Evolutionary conservation across 2,113 vertebrate genomes (phyloP).

Genomic region (Hemichromis elongatus): DNA sequence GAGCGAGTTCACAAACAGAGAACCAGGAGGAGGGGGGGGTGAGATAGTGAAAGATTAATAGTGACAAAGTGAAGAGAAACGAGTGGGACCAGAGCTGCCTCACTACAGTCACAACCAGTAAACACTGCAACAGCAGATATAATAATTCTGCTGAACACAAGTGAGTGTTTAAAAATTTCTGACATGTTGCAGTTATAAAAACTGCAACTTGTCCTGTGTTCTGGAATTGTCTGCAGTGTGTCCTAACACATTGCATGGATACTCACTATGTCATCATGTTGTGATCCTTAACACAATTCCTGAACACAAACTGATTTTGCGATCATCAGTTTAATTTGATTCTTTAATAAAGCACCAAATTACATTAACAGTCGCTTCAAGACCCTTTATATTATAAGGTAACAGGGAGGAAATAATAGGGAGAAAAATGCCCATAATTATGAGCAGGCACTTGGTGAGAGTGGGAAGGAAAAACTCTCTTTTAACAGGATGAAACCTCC

Average conservation of each 20-base stretch:
- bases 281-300: neutral
- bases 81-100: neutral
- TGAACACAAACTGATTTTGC: neutral
- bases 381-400: neutral
- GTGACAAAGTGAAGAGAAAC: neutral
- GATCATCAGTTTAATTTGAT: neutral
- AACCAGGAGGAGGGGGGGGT: neutral
- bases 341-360: neutral
- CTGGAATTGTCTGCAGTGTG: neutral
- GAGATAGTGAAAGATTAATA: constrained; percentile 41
- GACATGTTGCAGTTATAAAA: constrained; percentile 34
- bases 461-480: neutral
- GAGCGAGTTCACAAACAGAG: constrained; percentile 8
- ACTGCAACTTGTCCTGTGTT: neutral
- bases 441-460: neutral
- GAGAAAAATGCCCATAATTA: neutral
- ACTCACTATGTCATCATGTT: neutral
- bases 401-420: too few species aligned
- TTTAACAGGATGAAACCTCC: neutral
- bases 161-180: constrained; percentile 18
- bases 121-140: constrained; percentile 14
- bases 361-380: neutral
- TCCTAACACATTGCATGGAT: neutral
- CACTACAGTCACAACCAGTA: constrained; percentile 1
- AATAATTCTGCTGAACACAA: constrained; percentile 14